Evolutionary conservation across 2,797 vertebrate genomes (phyloP).

Genomic region (Intellagama lesueurii): DNA sequence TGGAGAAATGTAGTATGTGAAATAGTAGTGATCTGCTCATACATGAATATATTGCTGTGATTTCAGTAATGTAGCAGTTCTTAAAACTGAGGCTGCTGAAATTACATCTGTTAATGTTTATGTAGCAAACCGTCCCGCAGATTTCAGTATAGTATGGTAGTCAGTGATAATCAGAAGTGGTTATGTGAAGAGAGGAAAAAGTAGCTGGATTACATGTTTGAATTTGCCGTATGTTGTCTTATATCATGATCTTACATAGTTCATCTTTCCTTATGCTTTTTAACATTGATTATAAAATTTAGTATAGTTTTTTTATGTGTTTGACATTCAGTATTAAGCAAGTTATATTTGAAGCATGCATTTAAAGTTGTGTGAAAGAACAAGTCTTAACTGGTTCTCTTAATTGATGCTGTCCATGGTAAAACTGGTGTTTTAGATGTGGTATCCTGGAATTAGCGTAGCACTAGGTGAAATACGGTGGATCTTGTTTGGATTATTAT

Average conservation of each 20-base stretch:
- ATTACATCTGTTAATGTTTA: background rate
- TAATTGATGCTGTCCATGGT: conserved; percentile 18
- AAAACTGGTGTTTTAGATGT: conserved; percentile 12
- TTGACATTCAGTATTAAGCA: conserved; percentile 11
- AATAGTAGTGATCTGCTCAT: background rate
- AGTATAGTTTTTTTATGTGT: background rate
- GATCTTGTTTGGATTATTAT: background rate
- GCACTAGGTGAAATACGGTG: background rate
- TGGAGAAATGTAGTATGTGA: background rate
- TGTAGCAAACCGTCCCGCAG: background rate
- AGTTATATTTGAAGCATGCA: background rate
- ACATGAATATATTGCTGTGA: background rate
- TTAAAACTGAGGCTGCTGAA: background rate
- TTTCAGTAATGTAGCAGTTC: background rate
- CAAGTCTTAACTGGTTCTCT: conserved; percentile 32
- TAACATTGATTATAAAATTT: background rate
- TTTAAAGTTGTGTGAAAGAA: conserved; percentile 8
- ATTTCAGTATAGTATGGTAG: background rate
- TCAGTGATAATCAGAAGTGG: background rate
- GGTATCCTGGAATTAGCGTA: background rate
- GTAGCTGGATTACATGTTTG: background rate
- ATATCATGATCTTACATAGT: background rate
- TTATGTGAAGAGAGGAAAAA: background rate
- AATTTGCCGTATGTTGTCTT: background rate
- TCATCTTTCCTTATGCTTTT: background rate